Base-by-base conservation (phyloP, 2,888 invertebrate genomes). In the Hetaerina titia region DNA sequence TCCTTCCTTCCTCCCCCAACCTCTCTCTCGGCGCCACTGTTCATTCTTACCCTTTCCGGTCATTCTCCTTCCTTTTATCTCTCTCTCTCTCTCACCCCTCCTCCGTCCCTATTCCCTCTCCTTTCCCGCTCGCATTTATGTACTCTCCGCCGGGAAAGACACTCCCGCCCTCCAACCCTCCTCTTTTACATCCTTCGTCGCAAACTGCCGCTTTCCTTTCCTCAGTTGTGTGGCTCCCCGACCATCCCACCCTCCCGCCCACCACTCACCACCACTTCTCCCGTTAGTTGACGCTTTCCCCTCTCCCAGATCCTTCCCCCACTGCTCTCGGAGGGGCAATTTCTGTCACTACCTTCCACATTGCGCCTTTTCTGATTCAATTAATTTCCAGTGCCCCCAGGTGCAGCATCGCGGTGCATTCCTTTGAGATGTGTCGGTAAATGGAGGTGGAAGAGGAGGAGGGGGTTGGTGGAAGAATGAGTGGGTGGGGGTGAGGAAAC, bases 381-480 rank as follows among this genome's bases (percentile, higher is more conserved):
- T 81, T 81, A 81, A 81, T 81, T 25, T 25, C 31, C 81, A 0
- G 22, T 13, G 13, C 81, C 25, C 81, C 81, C 31, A 31, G 81
- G 81, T 81, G 81, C 81, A 81, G 25, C 31, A 8, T 31, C 31
- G 13, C 15, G 81, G 13, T 81, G 81, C 81, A 81, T 31, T 81
- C 31, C 81, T 81, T 81, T 22, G 81, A 81, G 81, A 81, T 81
- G 81, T 81, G 81, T 81, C 81, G 81, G 81, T 81, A 81, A 31
- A 45, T 81, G 11, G 81, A 11, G 11, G 5, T 11, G 11, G 81
- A 31, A n/a, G 31, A 31, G 31, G 31, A 31, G 31, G 13, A 31
- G 13, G 81, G 81, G 81, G 9, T 81, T 81, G 4, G 25, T 45
- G 81, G 25, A 81, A 81, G 81, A 81, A 15, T 81, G 15, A 11